These are phyloP conservation scores for Marmota monax DNA, from an alignment of 2,113 vertebrate species.

Conservation along the genomic window DNA sequence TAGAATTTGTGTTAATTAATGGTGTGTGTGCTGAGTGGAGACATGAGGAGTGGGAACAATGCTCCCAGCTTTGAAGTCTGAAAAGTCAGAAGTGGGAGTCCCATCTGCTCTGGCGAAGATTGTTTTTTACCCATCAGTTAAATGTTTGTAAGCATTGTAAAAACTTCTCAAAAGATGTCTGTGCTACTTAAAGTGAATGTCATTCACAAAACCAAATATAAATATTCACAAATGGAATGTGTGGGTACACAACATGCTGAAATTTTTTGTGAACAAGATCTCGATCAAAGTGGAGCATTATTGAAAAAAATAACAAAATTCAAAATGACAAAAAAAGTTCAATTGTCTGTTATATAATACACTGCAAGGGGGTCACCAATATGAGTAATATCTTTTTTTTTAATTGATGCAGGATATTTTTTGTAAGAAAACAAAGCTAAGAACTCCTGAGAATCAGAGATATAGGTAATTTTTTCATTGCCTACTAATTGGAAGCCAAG, in stretches of 20 bases:
- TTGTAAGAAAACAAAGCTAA: slow-evolving; percentile 50
- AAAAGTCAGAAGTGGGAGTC: slow-evolving; percentile 70
- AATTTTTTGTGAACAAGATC: slow-evolving; percentile 66
- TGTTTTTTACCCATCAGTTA: slow-evolving; percentile 65
- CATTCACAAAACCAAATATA: slow-evolving; percentile 78
- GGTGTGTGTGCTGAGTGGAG: slow-evolving; percentile 44
- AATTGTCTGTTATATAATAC: slow-evolving; percentile 54
- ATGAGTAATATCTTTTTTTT: slow-evolving; percentile 35
- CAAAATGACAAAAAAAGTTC: slow-evolving; percentile 60
- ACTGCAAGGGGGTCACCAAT: slow-evolving; percentile 47
- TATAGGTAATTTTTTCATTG: slow-evolving; percentile 49
- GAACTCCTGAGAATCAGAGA: background rate
- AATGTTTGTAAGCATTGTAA: slow-evolving; percentile 75
- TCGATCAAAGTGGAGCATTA: slow-evolving; percentile 49
- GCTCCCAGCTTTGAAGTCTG: slow-evolving; percentile 39
- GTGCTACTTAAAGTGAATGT: slow-evolving; percentile 70
- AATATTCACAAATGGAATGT: slow-evolving; percentile 81
- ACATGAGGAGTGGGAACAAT: slow-evolving; percentile 64
- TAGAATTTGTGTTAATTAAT: slow-evolving; percentile 28
- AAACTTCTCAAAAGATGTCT: slow-evolving; percentile 64
- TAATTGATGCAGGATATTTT: slow-evolving; percentile 24
- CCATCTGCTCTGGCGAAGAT: slow-evolving; percentile 65
- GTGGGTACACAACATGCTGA: slow-evolving; percentile 56
- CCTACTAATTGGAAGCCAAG: background rate
- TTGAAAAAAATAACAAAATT: slow-evolving; percentile 53